Percentiles rank a stretch among this genome's conserved stretches.
Conservation (phyloP, 37 sponge, comb jelly and placozoan species). For the Eunapius fragilis region DNA sequence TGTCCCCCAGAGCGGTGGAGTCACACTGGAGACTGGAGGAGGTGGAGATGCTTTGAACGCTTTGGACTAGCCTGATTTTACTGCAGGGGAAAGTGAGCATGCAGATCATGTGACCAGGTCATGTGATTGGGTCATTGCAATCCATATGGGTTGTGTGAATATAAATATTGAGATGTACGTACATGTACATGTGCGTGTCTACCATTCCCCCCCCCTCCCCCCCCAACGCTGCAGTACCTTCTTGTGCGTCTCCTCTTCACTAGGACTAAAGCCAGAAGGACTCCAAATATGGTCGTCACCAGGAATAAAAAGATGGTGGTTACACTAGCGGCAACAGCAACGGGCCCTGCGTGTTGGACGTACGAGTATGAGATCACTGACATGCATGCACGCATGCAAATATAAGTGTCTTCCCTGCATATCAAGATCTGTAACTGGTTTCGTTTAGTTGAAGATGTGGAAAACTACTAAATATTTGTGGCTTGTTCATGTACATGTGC, state of each 20-base stretch:
- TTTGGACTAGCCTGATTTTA: neutral
- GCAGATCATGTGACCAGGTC: neutral
- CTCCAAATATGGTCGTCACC: neutral
- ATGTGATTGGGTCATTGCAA: no score
- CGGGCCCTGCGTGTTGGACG: conserved; percentile 14
- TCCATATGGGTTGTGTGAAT: no score
- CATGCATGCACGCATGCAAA: no score
- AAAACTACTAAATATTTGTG: no score
- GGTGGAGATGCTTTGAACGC: neutral
- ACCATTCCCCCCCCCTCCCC: neutral
- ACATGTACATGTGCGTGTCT: neutral
- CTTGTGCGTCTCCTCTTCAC: neutral
- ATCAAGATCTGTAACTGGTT: no score
- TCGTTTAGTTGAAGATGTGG: no score
- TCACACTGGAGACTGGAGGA: neutral
- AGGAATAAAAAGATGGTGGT: conserved; percentile 9
- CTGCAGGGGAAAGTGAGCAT: neutral
- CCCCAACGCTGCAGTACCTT: no score
- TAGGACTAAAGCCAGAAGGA: neutral
- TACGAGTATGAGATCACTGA: no score
- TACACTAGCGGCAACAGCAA: conserved; percentile 25
- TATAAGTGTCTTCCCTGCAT: no score
- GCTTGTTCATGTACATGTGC: no score
- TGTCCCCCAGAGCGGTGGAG: neutral
- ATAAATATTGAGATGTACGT: neutral